Conservation (phyloP, 1,140 invertebrate species). For the Ladona fulva region DNA sequence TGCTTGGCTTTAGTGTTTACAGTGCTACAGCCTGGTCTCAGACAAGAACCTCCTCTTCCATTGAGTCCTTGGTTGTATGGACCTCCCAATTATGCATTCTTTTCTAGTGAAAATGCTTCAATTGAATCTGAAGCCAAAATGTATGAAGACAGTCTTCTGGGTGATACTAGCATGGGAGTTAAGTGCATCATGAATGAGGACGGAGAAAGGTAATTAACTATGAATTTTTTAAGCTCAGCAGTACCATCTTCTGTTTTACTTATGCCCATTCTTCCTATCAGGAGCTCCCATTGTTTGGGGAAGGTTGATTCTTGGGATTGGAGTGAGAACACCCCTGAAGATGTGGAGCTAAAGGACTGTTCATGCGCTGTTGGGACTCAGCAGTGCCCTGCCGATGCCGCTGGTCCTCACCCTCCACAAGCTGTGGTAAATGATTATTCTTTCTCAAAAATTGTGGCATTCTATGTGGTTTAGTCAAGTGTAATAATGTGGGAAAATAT, state of each 20-base stretch:
- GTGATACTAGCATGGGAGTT: conserved; percentile 19
- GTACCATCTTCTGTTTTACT: not conserved
- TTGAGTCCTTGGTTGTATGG: conserved; percentile 26
- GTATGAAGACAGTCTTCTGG: conserved; percentile 13
- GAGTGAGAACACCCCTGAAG: not conserved
- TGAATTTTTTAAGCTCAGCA: not conserved
- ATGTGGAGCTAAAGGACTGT: conserved; percentile 17
- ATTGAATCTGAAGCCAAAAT: not conserved
- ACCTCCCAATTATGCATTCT: conserved; percentile 25
- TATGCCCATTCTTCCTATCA: not conserved
- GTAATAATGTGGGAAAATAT: too few species aligned
- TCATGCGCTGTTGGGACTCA: conserved; percentile 27
- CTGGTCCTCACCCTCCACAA: conserved; percentile 23
- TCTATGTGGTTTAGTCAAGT: too few species aligned
- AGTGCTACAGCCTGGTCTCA: conserved; percentile 24
- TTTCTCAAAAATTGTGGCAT: too few species aligned
- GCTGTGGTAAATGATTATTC: conserved; percentile 17
- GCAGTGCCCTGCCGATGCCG: conserved; percentile 24
- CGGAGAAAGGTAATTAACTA: not conserved
- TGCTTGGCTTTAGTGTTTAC: conserved; percentile 26
- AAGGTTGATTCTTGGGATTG: not conserved
- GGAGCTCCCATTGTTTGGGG: not conserved
- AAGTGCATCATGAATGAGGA: conserved; percentile 16
- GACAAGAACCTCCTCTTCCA: conserved; percentile 23
- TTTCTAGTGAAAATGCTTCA: not conserved